phyloP scores from a whole-genome alignment of 2,113 vertebrate genomes.

The Podarcis raffonei region DNA sequence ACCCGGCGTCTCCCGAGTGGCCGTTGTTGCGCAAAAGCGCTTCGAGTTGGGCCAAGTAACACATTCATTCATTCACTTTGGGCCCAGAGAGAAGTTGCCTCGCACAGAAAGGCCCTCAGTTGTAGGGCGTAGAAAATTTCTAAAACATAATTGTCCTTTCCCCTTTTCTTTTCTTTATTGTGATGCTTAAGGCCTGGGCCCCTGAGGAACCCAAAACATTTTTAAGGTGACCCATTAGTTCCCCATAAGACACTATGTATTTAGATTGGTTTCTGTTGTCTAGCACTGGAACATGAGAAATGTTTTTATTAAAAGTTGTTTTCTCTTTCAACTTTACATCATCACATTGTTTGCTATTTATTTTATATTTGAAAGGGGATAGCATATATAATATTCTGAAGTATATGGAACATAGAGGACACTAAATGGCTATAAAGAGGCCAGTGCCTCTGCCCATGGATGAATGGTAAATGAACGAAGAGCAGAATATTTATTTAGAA shows the following conservation, averaged over 20 bases:
- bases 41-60: neutral
- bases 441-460: neutral
- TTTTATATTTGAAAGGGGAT: neutral
- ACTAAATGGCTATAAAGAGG: neutral
- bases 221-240: too few relatives aligned
- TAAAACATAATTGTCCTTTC: neutral
- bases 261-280: neutral
- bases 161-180: neutral
- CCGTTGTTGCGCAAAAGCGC: neutral
- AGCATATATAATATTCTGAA: too few relatives aligned
- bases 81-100: neutral
- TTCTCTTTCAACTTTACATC: neutral
- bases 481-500: neutral
- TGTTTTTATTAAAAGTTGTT: neutral
- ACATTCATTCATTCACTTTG: neutral
- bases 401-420: too few relatives aligned
- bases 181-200: neutral
- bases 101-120: neutral
- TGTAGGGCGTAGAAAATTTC: neutral
- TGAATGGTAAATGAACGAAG: neutral
- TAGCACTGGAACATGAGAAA: neutral
- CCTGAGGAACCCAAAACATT: neutral
- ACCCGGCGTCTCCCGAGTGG: neutral
- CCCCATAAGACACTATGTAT: neutral
- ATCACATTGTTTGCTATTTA: neutral